Base-by-base conservation (phyloP, 2,113 vertebrate genomes). In the Gambusia holbrooki region DNA sequence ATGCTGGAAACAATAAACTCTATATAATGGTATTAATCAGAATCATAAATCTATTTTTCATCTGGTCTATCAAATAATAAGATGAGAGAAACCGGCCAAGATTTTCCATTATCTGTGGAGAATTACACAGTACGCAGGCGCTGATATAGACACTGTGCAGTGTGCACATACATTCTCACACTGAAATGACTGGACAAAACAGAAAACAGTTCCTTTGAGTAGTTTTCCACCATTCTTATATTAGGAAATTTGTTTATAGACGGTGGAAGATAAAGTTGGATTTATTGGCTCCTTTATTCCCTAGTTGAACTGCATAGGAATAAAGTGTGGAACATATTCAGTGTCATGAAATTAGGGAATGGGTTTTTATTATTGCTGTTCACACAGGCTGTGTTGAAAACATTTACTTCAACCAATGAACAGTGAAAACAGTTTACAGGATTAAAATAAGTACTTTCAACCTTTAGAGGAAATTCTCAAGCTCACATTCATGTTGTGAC, bases 31-130 rank as follows among this genome's bases (percentile, higher is more conserved):
- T 92, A 93, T 94, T 94, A 92, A 94, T 93, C 89, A 81, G 74
- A 92, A 92, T 88, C 87, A 92, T 92, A 89, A 94, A 92, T 92
- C 92, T 93, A 91, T 90, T 89, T 92, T 86, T 93, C 88, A 92
- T 92, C 86, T 84, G 81, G 72, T 88, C 89, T 88, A 91, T 93
- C 90, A 93, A 92, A 93, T 88, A 91, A 89, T 92, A 88, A 91
- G 82, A 88, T 75, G 62, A 71, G 82, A 78, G 90, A 80, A 89
- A 83, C 82, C 76, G 77, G 83, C 83, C 77, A 74, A 75, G 73
- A 73, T 82, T 87, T 92, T 85, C 87, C 77, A 89, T 93, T 91
- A 92, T 89, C 71, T 9, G 5, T 69, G 66, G 68, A 78, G 88
- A 76, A 76, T 27, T 66, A 62, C 74, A 80, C 66, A 81, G 73